Evolutionary conservation across 2,888 invertebrate species (phyloP).

Genomic region (Drosophila rubida): DNA sequence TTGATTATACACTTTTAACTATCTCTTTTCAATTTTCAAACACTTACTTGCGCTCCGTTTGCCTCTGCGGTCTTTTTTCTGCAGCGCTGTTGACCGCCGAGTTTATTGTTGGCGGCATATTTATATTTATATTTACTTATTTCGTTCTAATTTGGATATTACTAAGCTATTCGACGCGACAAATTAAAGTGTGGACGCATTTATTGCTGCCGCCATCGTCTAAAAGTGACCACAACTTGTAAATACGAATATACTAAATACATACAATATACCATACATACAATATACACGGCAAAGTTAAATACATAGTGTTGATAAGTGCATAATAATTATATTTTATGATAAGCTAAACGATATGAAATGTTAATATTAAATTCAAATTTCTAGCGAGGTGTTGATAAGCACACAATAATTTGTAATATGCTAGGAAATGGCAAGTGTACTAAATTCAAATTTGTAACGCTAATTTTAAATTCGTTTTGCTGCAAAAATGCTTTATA

Average conservation of each 20-base stretch:
- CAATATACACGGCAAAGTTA: not conserved
- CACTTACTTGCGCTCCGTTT: conserved; percentile 82
- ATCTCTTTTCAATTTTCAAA: not conserved
- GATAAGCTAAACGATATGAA: not conserved
- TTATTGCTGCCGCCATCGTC: no score
- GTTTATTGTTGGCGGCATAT: conserved; percentile 90
- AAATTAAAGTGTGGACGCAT: not conserved
- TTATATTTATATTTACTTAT: conserved; percentile 62
- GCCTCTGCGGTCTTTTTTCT: conserved; percentile 70
- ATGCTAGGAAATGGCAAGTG: no score
- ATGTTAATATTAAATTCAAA: no score
- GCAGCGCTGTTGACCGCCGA: conserved; percentile 83
- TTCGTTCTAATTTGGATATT: not conserved
- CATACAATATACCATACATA: not conserved
- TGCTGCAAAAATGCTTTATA: not conserved
- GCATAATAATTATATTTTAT: not conserved
- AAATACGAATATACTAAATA: not conserved
- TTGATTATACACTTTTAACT: not conserved
- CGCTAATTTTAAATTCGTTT: not conserved
- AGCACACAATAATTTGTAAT: no score
- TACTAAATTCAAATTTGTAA: not conserved
- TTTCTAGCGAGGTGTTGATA: no score
- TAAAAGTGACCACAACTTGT: not conserved
- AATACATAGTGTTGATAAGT: not conserved
- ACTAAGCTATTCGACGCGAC: conserved; percentile 5